Evolutionary conservation across 2,113 vertebrate species (phyloP), one percentile per base, ranked within the genome.

Genomic region (Neodontobutis hainanensis): DNA sequence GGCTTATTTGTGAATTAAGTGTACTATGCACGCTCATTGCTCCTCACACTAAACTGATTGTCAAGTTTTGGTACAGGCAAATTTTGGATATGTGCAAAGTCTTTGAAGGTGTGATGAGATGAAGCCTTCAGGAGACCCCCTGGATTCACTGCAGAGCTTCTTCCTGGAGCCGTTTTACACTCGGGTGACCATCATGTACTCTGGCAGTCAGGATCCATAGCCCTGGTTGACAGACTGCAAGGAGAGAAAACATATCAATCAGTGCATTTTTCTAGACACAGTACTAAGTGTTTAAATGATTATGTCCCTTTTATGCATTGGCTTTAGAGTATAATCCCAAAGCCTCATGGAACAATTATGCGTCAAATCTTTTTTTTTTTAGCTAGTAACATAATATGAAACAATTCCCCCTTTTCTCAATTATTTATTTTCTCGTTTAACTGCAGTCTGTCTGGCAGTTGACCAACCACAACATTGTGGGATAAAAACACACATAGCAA

Each of bases 151-250:
- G 77, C 71, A 77, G 64, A 73, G 73, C 78, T 80, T 84, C 70
- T 81, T 43, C 10, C 3, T 58, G 56, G 79, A 75, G 75, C 70
- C 81, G 86, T 84, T 55, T 55, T 73, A 83, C 68, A 83, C 84
- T 42, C 65, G 67, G 68, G 76, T 86, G 83, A 85, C 85, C 89
- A 80, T 90, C 87, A 89, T 78, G 82, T 84, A 45, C 77, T 89
- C 87, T 84, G 80, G 87, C 86, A 90, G 89, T 93, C 92, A 93
- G 88, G 91, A 92, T 90, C 92, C 90, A 72, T 92, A 92, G 56
- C 68, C 83, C 68, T 89, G 88, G 86, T 44, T 83, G 85, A 92
- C 83, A 72, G 90, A 89, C 87, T 91, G 79, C 57, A 69, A 70
- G 49, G 65, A 75, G 68, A 81, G 65, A 89, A 68, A 85, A 67